These are phyloP conservation scores for Planiliza haematocheilus DNA, from an alignment of 2,113 vertebrate species.

Conservation along the genomic window DNA sequence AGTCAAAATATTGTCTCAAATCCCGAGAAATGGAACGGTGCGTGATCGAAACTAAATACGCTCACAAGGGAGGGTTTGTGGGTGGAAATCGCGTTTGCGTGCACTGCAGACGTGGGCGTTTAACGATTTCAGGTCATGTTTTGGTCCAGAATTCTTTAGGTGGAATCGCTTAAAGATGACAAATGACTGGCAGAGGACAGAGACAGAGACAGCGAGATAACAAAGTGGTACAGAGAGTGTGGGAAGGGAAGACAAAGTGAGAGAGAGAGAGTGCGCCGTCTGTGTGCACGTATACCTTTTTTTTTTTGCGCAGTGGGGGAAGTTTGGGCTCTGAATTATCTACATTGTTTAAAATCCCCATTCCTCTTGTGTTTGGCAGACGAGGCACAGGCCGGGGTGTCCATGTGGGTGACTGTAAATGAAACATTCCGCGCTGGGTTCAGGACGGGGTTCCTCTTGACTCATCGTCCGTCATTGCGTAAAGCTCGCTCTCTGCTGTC, in stretches of 20 bases:
- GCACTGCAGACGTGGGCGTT: constrained; percentile 74
- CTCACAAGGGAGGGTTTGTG: constrained; percentile 72
- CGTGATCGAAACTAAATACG: constrained; percentile 64
- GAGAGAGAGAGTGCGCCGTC: constrained; percentile 38
- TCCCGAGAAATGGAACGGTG: constrained; percentile 58
- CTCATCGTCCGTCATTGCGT: constrained; percentile 71
- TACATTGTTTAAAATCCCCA: constrained; percentile 70
- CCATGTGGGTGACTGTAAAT: constrained; percentile 69
- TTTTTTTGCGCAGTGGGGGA: constrained; percentile 41
- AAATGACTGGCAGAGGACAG: constrained; percentile 41
- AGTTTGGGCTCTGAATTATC: constrained; percentile 67
- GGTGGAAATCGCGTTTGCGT: constrained; percentile 67
- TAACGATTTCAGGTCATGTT: constrained; percentile 65
- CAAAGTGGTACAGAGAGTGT: constrained; percentile 44
- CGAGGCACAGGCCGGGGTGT: constrained; percentile 45
- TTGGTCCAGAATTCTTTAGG: constrained; percentile 37
- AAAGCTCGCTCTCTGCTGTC: constrained; percentile 50
- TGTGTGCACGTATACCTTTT: constrained; percentile 34
- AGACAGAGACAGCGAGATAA: constrained; percentile 49
- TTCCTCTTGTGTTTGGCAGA: constrained; percentile 68
- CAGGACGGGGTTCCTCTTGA: constrained; percentile 73
- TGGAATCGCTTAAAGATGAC: constrained; percentile 55
- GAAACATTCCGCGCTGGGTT: constrained; percentile 72
- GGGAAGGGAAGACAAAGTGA: constrained; percentile 56
- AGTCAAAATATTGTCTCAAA: constrained; percentile 78